These are phyloP conservation scores for Falco berigora DNA, from an alignment of 2,797 vertebrate species.

Conservation along the genomic window DNA sequence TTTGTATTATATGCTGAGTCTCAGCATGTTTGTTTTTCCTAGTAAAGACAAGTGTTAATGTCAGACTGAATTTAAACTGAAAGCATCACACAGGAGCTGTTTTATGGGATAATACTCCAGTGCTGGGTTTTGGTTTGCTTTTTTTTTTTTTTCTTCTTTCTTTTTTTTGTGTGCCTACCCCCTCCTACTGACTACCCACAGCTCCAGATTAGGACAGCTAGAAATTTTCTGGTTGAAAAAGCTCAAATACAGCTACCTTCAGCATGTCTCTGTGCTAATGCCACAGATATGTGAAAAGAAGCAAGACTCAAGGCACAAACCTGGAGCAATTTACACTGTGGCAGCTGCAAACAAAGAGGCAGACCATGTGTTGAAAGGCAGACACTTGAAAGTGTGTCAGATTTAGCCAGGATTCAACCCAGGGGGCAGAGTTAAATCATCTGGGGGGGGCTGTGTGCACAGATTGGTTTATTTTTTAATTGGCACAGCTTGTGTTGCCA, in stretches of 20 bases:
- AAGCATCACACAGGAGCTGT: background rate
- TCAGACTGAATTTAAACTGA: conserved; percentile 30
- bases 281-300: background rate
- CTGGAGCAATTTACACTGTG: background rate
- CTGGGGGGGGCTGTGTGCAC: background rate
- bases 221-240: conserved; percentile 25
- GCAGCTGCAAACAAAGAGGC: conserved; percentile 47
- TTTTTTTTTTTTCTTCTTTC: too few species aligned
- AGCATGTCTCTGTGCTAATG: background rate
- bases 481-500: background rate
- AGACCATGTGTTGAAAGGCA: background rate
- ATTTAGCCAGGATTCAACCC: background rate
- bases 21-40: background rate
- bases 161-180: background rate
- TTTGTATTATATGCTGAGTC: background rate
- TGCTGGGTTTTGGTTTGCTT: too few species aligned
- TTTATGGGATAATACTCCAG: background rate
- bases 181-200: background rate
- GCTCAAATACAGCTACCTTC: background rate
- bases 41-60: background rate
- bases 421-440: background rate
- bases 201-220: background rate
- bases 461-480: background rate
- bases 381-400: background rate
- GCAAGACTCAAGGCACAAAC: background rate